phyloP scores from a whole-genome alignment of 2,888 invertebrate genomes.

The Caenorhabditis sp. region DNA sequence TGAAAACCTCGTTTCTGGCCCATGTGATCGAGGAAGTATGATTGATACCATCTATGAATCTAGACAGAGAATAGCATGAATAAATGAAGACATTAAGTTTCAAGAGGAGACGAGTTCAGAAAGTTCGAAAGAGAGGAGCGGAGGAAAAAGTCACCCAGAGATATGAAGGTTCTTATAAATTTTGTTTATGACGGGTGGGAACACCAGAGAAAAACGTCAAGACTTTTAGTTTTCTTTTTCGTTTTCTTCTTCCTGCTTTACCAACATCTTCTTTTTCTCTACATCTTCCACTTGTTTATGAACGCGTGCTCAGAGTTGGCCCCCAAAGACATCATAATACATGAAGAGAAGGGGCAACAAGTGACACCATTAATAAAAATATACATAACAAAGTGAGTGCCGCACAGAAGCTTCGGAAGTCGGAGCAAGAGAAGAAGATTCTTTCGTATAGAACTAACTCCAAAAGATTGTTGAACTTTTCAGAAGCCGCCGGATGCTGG shows the following conservation, averaged over 20 bases:
- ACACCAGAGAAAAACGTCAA: slow-evolving; percentile 26
- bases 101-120: too few species aligned
- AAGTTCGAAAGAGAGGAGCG: neutral
- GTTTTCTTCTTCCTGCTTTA: slow-evolving; percentile 16
- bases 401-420: slow-evolving; percentile 7
- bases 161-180: slow-evolving; percentile 29
- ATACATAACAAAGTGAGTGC: slow-evolving; percentile 50
- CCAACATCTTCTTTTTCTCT: neutral
- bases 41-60: slow-evolving; percentile 43
- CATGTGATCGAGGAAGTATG: slow-evolving; percentile 19
- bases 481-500: neutral
- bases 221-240: slow-evolving; percentile 13
- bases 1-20: slow-evolving; percentile 7
- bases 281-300: slow-evolving; percentile 56
- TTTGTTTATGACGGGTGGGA: slow-evolving; percentile 43
- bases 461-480: slow-evolving; percentile 19
- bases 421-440: slow-evolving; percentile 6
- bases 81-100: neutral
- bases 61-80: slow-evolving; percentile 1
- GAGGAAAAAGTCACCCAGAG: neutral
- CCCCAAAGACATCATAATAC: slow-evolving; percentile 45
- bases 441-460: slow-evolving; percentile 1
- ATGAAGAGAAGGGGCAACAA: slow-evolving; percentile 52
- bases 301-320: slow-evolving; percentile 27
- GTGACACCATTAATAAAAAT: slow-evolving; percentile 64